These are phyloP conservation scores for Misgurnus mizolepis DNA, from an alignment of 2,113 vertebrate species.

Conservation along the genomic window DNA sequence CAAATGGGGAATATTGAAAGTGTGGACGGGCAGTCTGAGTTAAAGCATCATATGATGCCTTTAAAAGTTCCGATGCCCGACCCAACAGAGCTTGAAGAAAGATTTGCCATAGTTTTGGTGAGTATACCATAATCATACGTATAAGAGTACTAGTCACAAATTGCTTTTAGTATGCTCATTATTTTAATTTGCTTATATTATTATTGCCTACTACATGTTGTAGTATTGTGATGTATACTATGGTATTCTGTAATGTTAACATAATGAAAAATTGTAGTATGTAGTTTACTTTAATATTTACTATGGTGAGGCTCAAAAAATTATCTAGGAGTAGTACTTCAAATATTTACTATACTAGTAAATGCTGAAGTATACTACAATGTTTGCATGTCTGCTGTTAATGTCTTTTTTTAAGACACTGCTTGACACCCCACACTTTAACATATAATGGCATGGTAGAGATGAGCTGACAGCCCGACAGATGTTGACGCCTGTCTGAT, in stretches of 20 bases:
- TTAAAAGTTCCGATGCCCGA: slow-evolving; percentile 97
- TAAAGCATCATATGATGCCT: slow-evolving; percentile 81
- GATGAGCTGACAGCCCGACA: neutral
- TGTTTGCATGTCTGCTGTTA: no score
- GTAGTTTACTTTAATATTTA: no score
- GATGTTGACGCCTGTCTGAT: slow-evolving; percentile 28
- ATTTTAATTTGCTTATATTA: no score
- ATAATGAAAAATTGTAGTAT: no score
- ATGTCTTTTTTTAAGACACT: neutral
- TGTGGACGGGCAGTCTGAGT: slow-evolving; percentile 81
- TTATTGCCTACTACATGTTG: no score
- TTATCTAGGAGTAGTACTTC: no score
- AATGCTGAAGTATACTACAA: no score
- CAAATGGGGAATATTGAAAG: slow-evolving; percentile 91
- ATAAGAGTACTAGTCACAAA: neutral
- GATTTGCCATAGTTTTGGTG: slow-evolving; percentile 94
- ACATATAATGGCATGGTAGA: neutral
- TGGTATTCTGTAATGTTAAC: no score
- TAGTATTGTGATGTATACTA: no score
- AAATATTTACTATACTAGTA: no score
- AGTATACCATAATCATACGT: slow-evolving; percentile 59
- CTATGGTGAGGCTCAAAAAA: no score
- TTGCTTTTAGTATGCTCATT: no score
- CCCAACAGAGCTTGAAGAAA: slow-evolving; percentile 90
- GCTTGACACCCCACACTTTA: neutral